These are phyloP conservation scores for Limnephilus marmoratus DNA, from an alignment of 2,888 invertebrate species.

Conservation along the genomic window DNA sequence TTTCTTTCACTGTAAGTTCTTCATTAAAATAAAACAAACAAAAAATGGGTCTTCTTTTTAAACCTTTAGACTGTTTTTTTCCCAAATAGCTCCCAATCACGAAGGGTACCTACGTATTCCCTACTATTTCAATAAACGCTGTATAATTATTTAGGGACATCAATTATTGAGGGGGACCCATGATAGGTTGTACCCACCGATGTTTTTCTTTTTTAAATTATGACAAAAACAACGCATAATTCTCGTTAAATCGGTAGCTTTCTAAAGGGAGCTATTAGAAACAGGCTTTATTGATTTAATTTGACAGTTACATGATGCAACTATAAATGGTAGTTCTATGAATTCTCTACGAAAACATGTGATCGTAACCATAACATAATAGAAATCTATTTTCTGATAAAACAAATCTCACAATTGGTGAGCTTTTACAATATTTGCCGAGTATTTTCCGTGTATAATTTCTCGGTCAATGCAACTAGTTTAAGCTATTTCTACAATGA, in stretches of 20 bases:
- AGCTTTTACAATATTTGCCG: too few species aligned
- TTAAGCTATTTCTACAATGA: too few species aligned
- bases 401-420: too few species aligned
- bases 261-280: background rate
- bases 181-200: background rate
- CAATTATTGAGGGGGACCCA: constrained; percentile 35
- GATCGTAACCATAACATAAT: background rate
- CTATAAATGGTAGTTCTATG: background rate
- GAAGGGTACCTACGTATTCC: constrained; percentile 22
- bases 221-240: constrained; percentile 31
- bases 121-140: constrained; percentile 58
- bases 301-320: background rate
- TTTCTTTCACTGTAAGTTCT: background rate
- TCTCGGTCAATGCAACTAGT: too few species aligned
- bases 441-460: too few species aligned
- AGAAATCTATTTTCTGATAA: background rate
- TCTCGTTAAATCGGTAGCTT: background rate
- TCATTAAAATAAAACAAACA: background rate
- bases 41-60: background rate
- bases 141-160: constrained; percentile 53
- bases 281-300: background rate
- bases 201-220: constrained; percentile 31
- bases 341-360: background rate
- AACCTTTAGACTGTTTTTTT: constrained; percentile 27
- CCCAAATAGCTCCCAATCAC: constrained; percentile 20